phyloP scores from a whole-genome alignment of 1,140 invertebrate genomes.

The Maniola jurtina region DNA sequence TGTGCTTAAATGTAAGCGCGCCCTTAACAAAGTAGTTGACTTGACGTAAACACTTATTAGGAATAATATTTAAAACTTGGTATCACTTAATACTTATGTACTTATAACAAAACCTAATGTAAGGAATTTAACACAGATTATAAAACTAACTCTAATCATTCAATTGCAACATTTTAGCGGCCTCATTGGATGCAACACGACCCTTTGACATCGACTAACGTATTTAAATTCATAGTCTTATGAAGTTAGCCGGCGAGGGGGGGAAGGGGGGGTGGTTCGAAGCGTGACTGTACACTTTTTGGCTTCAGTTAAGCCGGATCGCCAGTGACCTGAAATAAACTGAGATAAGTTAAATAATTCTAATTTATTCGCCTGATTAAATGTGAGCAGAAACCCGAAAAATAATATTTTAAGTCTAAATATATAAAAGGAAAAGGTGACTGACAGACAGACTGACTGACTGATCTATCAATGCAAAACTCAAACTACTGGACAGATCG shows the following conservation, averaged over 20 bases:
- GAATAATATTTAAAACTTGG: too few relatives aligned
- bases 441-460: too few relatives aligned
- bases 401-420: too few relatives aligned
- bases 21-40: background rate
- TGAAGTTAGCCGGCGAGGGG: constrained; percentile 63
- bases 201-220: constrained; percentile 75
- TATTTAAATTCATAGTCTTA: constrained; percentile 78
- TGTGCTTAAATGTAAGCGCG: too few relatives aligned
- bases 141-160: too few relatives aligned
- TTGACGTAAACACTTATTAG: background rate
- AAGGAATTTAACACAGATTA: too few relatives aligned
- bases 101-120: too few relatives aligned
- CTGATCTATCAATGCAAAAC: too few relatives aligned
- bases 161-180: constrained; percentile 41
- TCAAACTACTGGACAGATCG: too few relatives aligned
- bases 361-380: background rate
- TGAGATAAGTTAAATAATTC: constrained; percentile 30
- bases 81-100: too few relatives aligned
- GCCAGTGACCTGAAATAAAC: constrained; percentile 52
- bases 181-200: constrained; percentile 58
- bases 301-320: constrained; percentile 74
- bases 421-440: too few relatives aligned
- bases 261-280: constrained; percentile 41
- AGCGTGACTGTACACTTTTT: constrained; percentile 77
- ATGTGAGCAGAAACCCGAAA: background rate